phyloP scores from a whole-genome alignment of 2,888 invertebrate genomes.

The Thysanoteuthis rhombus region DNA sequence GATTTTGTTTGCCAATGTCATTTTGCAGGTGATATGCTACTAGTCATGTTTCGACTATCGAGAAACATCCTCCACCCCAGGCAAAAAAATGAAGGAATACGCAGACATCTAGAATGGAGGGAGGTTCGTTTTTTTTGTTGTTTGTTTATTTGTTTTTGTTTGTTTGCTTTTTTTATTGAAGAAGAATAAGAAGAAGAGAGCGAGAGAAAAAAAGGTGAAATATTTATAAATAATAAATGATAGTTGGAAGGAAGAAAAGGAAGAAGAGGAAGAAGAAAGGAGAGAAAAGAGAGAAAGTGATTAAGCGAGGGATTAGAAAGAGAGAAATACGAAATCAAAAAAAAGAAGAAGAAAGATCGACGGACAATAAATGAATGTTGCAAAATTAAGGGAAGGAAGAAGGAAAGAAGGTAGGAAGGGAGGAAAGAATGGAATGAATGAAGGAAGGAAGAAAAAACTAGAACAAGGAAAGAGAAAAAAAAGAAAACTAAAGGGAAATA shows the following conservation, averaged over 20 bases:
- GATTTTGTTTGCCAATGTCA: neutral
- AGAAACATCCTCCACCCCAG: neutral
- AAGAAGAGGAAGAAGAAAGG: neutral
- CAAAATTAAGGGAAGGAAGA: no score
- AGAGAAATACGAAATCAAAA: neutral
- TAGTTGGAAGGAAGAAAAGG: neutral
- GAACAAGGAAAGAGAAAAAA: no score
- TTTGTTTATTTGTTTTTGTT: no score
- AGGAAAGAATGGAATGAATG: no score
- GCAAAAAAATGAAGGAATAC: neutral
- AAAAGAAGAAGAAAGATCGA: neutral
- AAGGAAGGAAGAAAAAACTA: neutral
- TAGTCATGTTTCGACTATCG: neutral
- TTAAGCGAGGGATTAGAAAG: no score
- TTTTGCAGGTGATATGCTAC: neutral
- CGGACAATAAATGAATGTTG: no score
- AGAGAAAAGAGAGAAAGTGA: neutral
- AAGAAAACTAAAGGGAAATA: neutral
- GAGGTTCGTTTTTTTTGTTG: no score
- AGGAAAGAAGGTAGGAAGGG: neutral
- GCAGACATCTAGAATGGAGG: neutral
- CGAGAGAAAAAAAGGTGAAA: neutral
- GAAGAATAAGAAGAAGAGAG: neutral
- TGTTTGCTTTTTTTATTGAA: neutral
- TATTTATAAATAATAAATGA: no score